Evolutionary conservation across 2,113 vertebrate genomes (phyloP).

Genomic region (Peucedramus taeniatus): DNA sequence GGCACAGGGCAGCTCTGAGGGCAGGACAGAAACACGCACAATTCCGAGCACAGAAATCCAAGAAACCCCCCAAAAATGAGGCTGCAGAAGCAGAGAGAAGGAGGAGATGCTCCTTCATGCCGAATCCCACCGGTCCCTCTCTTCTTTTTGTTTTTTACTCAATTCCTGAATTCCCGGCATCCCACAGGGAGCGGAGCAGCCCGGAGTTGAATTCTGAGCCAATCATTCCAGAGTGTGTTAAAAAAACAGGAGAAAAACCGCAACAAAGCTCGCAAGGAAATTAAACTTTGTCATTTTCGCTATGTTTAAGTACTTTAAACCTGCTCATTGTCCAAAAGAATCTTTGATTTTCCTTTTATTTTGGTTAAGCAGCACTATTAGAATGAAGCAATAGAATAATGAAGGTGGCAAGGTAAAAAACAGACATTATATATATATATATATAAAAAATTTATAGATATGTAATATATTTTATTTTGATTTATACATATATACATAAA

Average conservation of each 20-base stretch:
- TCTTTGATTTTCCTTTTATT: not conserved
- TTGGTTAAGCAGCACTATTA: not conserved
- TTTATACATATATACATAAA: too few species aligned
- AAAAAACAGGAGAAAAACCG: not conserved
- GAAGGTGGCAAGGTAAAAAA: not conserved
- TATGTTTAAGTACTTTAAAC: not conserved
- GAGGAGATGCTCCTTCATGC: not conserved
- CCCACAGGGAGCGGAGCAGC: not conserved
- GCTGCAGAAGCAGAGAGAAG: not conserved
- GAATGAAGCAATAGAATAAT: not conserved
- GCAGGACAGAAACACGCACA: not conserved
- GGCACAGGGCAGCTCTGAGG: not conserved
- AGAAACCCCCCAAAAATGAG: not conserved
- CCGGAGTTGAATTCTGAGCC: not conserved
- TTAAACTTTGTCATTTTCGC: not conserved
- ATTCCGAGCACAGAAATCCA: not conserved
- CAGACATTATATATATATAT: fast-evolving
- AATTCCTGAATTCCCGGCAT: not conserved
- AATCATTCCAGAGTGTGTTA: not conserved
- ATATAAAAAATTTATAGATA: too few species aligned
- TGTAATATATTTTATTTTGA: too few species aligned
- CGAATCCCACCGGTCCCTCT: not conserved
- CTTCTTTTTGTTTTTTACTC: not conserved
- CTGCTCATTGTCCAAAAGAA: not conserved
- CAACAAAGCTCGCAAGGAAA: not conserved